phyloP scores from a whole-genome alignment of 1,140 invertebrate species.

The Apolygus lucorum region DNA sequence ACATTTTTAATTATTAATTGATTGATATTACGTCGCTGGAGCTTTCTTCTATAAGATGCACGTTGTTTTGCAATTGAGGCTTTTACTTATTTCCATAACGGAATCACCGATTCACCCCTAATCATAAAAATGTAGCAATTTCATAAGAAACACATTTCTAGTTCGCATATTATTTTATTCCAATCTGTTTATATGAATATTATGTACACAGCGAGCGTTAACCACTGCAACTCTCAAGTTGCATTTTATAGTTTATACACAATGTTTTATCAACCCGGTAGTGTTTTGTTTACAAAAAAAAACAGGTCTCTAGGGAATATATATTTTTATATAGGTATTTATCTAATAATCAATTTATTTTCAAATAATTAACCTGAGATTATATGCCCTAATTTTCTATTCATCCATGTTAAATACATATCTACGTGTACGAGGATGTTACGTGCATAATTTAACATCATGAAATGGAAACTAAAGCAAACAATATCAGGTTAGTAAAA shows the following conservation, averaged over 20 bases:
- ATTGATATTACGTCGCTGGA: no score
- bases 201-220: constrained; percentile 29
- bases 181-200: constrained; percentile 30
- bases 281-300: constrained; percentile 29
- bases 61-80: no score
- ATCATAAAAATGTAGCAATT: no score
- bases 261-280: constrained; percentile 25
- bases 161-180: constrained; percentile 29
- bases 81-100: no score
- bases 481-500: constrained; percentile 11
- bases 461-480: constrained; percentile 3
- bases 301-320: constrained; percentile 29
- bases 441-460: neutral
- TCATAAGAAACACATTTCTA: no score
- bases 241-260: constrained; percentile 27
- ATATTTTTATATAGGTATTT: constrained; percentile 24
- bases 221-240: constrained; percentile 23
- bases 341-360: constrained; percentile 28
- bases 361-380: constrained; percentile 18
- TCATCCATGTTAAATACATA: constrained; percentile 11
- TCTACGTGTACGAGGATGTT: neutral
- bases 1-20: no score
- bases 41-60: no score
- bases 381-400: constrained; percentile 9
- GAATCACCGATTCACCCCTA: no score